Conservation (phyloP, 2,113 vertebrate species). For the Saimiri boliviensis region DNA sequence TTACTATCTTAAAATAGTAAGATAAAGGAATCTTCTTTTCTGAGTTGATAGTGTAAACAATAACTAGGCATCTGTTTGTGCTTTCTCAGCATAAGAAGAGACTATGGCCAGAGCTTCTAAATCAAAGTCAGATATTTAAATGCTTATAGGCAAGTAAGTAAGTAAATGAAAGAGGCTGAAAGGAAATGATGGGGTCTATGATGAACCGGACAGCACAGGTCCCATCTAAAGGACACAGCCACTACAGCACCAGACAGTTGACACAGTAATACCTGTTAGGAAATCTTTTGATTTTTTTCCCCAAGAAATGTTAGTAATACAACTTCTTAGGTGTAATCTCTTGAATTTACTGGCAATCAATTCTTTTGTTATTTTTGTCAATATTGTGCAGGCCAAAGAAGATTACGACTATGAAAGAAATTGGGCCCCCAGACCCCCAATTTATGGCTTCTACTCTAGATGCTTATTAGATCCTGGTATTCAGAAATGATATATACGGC, state of each 20-base stretch:
- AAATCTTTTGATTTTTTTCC: background rate
- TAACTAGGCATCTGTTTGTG: background rate
- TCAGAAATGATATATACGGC: background rate
- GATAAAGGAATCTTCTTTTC: background rate
- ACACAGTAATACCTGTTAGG: background rate
- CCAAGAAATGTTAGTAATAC: background rate
- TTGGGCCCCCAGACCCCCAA: background rate
- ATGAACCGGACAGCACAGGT: background rate
- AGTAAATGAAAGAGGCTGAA: background rate
- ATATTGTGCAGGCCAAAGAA: background rate
- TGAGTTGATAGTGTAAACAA: background rate
- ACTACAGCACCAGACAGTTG: background rate
- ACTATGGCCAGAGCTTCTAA: background rate
- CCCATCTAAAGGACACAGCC: background rate
- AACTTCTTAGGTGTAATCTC: background rate
- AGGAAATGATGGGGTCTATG: background rate
- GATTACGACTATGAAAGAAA: background rate
- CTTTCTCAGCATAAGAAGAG: slow-evolving; percentile 32
- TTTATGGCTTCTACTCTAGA: background rate
- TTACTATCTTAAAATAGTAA: background rate
- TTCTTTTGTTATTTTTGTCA: background rate
- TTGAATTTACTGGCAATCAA: slow-evolving; percentile 6
- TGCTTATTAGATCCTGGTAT: background rate
- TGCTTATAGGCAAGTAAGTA: background rate
- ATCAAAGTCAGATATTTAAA: slow-evolving; percentile 2